phyloP scores from a whole-genome alignment of 1,140 invertebrate genomes.

The Saccostrea glomerata region DNA sequence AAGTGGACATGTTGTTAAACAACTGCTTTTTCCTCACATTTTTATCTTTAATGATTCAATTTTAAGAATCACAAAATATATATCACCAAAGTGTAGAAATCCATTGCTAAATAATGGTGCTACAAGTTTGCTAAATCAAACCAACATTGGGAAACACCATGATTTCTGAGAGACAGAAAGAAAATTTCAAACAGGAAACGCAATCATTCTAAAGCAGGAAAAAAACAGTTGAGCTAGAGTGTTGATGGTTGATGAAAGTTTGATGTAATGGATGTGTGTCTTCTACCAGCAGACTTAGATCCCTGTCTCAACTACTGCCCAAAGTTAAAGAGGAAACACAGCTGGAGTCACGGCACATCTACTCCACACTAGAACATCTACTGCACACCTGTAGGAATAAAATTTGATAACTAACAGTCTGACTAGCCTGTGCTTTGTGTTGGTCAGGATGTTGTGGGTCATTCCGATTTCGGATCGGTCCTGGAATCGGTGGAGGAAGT shows the following conservation, averaged over 20 bases:
- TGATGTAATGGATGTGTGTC: not conserved
- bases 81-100: not conserved
- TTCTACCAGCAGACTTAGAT: not conserved
- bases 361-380: not conserved
- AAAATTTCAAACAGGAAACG: not conserved
- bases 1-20: not conserved
- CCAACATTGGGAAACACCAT: not conserved
- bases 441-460: conserved; percentile 76
- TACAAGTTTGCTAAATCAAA: not conserved
- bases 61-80: not conserved
- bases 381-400: conserved; percentile 40
- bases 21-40: not conserved
- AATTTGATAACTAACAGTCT: conserved; percentile 63
- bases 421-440: conserved; percentile 76
- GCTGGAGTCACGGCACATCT: not conserved
- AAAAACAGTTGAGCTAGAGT: not conserved
- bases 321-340: not conserved
- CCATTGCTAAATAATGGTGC: not conserved
- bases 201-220: not conserved
- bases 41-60: not conserved
- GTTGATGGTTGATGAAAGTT: not conserved
- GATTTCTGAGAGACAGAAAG: not conserved
- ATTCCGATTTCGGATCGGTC: conserved; percentile 77
- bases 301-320: conserved; percentile 6
- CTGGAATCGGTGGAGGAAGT: conserved; percentile 78